Evolutionary conservation across 2,797 vertebrate species (phyloP).

Genomic region (Sphenodon punctatus): DNA sequence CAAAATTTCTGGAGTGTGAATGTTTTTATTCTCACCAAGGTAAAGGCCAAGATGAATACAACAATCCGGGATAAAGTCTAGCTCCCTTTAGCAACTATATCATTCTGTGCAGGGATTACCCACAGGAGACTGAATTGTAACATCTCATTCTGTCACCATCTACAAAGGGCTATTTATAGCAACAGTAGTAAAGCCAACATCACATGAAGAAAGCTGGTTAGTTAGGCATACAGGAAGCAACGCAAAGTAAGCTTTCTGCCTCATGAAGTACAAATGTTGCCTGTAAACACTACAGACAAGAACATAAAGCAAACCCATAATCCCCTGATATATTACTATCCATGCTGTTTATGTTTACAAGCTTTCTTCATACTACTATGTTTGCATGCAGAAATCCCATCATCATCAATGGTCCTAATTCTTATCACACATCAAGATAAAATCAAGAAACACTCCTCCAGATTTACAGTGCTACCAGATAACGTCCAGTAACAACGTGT

Average conservation of each 20-base stretch:
- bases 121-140: not conserved
- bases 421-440: not conserved
- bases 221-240: not conserved
- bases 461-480: not conserved
- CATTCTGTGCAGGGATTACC: not conserved
- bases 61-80: not conserved
- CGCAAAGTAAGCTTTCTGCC: not conserved
- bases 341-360: not conserved
- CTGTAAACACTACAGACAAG: not conserved
- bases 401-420: not conserved
- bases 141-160: not conserved
- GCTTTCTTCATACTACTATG: not conserved
- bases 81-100: not conserved
- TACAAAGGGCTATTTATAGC: not conserved
- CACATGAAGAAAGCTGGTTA: not conserved
- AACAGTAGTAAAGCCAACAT: not conserved
- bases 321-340: not conserved
- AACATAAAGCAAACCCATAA: constrained; percentile 6
- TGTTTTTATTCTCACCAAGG: not conserved
- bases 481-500: not conserved
- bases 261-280: not conserved
- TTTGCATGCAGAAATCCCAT: not conserved
- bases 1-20: too few relatives aligned
- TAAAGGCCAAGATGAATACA: not conserved
- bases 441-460: not conserved